A percentile compares a stretch with the other conserved stretches of the same genome.
Conservation (phyloP, 2,888 invertebrate genomes). For the Dromius quadrimaculatus region DNA sequence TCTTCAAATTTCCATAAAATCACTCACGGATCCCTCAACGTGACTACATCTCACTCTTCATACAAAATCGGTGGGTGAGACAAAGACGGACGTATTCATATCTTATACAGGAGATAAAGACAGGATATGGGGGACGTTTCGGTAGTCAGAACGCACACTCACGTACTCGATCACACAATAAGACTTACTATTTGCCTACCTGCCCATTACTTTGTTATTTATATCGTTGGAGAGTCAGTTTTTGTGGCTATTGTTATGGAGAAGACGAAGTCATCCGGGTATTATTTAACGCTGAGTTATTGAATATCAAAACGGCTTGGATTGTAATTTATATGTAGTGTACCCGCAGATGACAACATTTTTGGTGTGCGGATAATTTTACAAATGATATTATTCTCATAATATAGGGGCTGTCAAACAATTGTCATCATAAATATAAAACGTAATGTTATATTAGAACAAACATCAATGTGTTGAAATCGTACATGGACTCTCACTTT, state of each 20-base stretch:
- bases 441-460: too few relatives aligned
- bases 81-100: not conserved
- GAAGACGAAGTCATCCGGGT: slow-evolving; percentile 2
- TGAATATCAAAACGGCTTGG: slow-evolving; percentile 6
- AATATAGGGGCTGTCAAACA: too few relatives aligned
- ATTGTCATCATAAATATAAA: too few relatives aligned
- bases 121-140: slow-evolving; percentile 11
- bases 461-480: too few relatives aligned
- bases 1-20: slow-evolving; percentile 19
- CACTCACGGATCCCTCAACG: slow-evolving; percentile 1
- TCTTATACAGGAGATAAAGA: not conserved
- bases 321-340: too few relatives aligned
- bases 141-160: slow-evolving; percentile 17
- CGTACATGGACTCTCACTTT: slow-evolving; percentile 46
- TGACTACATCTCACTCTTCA: slow-evolving; percentile 7
- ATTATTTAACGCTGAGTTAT: slow-evolving; percentile 9
- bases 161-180: slow-evolving; percentile 47
- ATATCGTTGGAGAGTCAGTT: slow-evolving; percentile 4
- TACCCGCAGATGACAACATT: slow-evolving; percentile 6
- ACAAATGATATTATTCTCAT: not conserved
- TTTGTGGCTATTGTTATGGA: slow-evolving; percentile 10
- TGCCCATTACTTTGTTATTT: slow-evolving; percentile 38
- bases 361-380: not conserved
- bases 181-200: slow-evolving; percentile 45
- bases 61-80: not conserved